These are phyloP conservation scores for Cenopis cana DNA, from an alignment of 2,888 invertebrate genomes.

Conservation along the genomic window DNA sequence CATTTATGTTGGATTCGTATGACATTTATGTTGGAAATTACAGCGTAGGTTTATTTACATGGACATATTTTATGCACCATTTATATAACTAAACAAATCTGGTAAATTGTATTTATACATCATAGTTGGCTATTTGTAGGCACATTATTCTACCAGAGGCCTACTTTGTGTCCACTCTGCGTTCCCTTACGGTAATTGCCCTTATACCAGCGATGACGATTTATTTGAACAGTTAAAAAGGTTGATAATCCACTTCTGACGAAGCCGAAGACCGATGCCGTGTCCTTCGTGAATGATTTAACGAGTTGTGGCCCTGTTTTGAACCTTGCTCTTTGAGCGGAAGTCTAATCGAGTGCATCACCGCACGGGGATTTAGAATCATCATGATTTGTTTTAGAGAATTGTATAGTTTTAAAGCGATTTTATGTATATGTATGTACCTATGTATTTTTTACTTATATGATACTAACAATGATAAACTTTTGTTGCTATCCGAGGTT, in stretches of 20 bases:
- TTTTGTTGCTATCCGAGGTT: neutral
- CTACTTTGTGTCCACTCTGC: too few relatives aligned
- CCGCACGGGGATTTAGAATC: constrained; percentile 22
- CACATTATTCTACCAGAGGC: too few relatives aligned
- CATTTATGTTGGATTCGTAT: too few relatives aligned
- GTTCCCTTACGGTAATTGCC: too few relatives aligned
- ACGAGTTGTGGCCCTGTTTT: constrained; percentile 44
- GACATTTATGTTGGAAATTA: too few relatives aligned
- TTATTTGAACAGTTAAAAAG: neutral
- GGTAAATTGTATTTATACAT: too few relatives aligned
- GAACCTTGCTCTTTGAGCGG: constrained; percentile 39
- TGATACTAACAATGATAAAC: neutral
- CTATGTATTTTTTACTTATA: neutral
- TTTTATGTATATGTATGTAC: too few relatives aligned
- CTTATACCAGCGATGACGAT: neutral
- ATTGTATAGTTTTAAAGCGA: neutral
- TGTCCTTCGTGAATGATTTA: constrained; percentile 38
- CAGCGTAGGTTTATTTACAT: too few relatives aligned
- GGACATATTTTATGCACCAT: too few relatives aligned
- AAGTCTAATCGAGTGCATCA: constrained; percentile 39
- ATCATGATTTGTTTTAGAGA: constrained; percentile 8
- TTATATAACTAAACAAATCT: too few relatives aligned
- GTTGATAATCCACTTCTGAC: neutral
- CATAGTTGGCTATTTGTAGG: too few relatives aligned
- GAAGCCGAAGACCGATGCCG: neutral